Evolutionary conservation across 92 coral and sea anemone genomes (phyloP), one percentile per base, ranked within the genome.

Genomic region (Galaxea fascicularis): DNA sequence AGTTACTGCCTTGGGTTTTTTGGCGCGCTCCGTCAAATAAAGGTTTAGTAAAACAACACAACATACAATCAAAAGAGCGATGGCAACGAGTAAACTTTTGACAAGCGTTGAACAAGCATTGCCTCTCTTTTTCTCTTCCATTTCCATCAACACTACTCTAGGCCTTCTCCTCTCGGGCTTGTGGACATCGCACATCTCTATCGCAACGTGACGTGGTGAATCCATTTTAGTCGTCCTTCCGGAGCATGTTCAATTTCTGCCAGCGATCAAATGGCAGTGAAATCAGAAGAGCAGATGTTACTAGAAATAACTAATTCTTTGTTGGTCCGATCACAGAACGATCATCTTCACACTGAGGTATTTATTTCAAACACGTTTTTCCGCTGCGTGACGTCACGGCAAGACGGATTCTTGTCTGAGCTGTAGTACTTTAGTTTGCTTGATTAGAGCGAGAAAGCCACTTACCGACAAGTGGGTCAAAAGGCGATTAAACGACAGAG

Each of bases 21-120:
- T 71, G 24, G 76, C 31, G 73, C 86, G 73, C 60, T 90, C 93
- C 35, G 58, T 77, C 76, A 93, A 82, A 83, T 91, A 93, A 71
- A 93, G 84, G 69, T 85, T 84, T 49, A 93, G 22, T 73, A 93
- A 35, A 39, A 93, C 85, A 41, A 91, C 68, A 64, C 92, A 93
- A 74, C 85, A 80, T 22, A 85, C 67, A 49, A 93, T 52, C 92
- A 93, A 82, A 25, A 88, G 74, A 7, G 91, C 88, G 27, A 92
- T 28, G 30, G 64, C 14, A 31, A 92, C 27, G 63, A 92, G 35
- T 16, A 94, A 69, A 60, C 80, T 65, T 84, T 89, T 94, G 62
- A 86, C 93, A 13, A 87, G 80, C 20, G 78, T 60, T n/a, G 87
- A 65, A 79, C 29, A 29, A 22, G 29, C 27, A 20, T 71, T 71